A percentile compares a stretch with the other conserved stretches of the same genome.
Conservation (phyloP, 1,140 invertebrate genomes). For the Drosophila lowei region DNA sequence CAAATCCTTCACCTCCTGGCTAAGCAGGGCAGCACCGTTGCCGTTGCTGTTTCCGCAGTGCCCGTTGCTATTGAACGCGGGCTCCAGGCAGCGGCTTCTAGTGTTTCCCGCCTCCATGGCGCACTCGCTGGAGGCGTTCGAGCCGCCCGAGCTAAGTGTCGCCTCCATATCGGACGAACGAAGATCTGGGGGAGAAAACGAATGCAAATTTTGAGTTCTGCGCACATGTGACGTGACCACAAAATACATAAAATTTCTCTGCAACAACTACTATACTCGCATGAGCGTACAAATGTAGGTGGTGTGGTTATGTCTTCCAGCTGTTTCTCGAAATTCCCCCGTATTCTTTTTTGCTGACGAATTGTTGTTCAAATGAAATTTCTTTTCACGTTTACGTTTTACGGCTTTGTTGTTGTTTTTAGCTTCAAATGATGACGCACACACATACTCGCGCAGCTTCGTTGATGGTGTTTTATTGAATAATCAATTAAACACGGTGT, state of each 20-base stretch:
- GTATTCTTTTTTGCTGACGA: slow-evolving; percentile 58
- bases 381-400: slow-evolving; percentile 29
- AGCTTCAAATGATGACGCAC: slow-evolving; percentile 53
- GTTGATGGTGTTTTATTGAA: slow-evolving; percentile 59
- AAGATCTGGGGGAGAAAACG: slow-evolving; percentile 17
- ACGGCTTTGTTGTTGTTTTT: slow-evolving; percentile 47
- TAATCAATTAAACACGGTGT: slow-evolving; percentile 72
- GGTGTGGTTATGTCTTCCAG: slow-evolving; percentile 34
- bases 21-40: slow-evolving; percentile 24
- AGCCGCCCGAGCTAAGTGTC: slow-evolving; percentile 69
- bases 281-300: too few relatives aligned
- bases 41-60: slow-evolving; percentile 20
- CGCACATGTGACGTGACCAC: too few relatives aligned
- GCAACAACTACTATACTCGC: too few relatives aligned
- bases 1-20: slow-evolving; percentile 67
- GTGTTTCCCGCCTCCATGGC: slow-evolving; percentile 50
- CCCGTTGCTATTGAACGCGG: slow-evolving; percentile 40
- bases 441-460: slow-evolving; percentile 20
- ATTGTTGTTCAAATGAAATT: slow-evolving; percentile 53
- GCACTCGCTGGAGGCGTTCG: slow-evolving; percentile 70
- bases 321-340: slow-evolving; percentile 46
- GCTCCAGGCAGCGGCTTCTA: slow-evolving; percentile 52
- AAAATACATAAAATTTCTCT: too few relatives aligned
- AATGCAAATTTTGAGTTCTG: neutral
- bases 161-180: slow-evolving; percentile 54